Evolutionary conservation across 2,113 vertebrate species (phyloP).

Genomic region (Salvelinus fontinalis): DNA sequence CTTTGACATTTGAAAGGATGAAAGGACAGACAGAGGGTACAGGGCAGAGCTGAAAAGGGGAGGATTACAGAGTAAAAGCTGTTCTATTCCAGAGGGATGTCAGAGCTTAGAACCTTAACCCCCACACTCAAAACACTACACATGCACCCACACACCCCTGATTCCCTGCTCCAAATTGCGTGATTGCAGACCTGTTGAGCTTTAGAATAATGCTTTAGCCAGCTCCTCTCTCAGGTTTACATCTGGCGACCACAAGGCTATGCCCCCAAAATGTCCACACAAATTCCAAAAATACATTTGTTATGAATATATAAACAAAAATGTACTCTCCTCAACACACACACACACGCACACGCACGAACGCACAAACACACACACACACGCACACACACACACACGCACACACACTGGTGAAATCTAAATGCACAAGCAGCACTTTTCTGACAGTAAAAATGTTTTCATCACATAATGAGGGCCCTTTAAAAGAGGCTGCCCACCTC

Average conservation of each 20-base stretch:
- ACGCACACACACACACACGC: too few species aligned
- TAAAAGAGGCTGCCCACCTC: constrained; percentile 21
- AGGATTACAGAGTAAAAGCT: neutral
- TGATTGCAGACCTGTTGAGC: too few species aligned
- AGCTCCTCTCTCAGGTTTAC: too few species aligned
- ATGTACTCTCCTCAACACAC: neutral
- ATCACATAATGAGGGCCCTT: constrained; percentile 18
- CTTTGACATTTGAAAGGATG: neutral
- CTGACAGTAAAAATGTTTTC: constrained; percentile 35
- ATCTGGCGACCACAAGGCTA: too few species aligned
- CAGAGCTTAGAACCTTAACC: neutral
- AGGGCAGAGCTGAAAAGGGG: neutral
- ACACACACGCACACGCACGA: too few species aligned
- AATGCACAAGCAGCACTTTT: constrained; percentile 44
- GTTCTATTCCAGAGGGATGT: neutral
- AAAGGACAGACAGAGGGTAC: neutral
- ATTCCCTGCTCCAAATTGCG: neutral
- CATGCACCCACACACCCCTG: neutral
- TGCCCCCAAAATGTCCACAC: too few species aligned
- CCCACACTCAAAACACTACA: neutral
- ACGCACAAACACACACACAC: neutral
- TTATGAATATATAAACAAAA: neutral
- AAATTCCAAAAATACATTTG: neutral
- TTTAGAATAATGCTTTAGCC: too few species aligned
- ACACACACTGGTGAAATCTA: constrained; percentile 19